Evolutionary conservation across 2,113 vertebrate species (phyloP).

Genomic region (Catharus fuscescens): DNA sequence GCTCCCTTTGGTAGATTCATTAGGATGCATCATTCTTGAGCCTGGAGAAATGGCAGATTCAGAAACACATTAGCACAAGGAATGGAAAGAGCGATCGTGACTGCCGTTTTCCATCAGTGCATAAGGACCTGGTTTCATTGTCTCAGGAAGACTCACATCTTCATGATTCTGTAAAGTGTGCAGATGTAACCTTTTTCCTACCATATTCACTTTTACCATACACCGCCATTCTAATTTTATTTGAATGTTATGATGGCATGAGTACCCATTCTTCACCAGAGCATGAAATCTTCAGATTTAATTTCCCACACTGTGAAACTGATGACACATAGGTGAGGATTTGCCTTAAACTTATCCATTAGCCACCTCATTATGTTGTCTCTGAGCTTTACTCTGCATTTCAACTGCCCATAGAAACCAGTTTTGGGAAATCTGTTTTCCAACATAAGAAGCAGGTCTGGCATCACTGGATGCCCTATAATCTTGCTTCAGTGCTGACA

Average conservation of each 20-base stretch:
- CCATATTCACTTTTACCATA: background rate
- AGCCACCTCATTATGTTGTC: background rate
- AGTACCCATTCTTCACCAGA: background rate
- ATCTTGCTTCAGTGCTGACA: background rate
- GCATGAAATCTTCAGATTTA: background rate
- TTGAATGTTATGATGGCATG: background rate
- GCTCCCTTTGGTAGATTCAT: background rate
- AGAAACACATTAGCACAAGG: background rate
- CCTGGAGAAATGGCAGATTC: background rate
- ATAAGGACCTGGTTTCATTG: background rate
- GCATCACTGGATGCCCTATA: background rate
- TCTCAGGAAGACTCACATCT: background rate
- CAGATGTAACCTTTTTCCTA: background rate
- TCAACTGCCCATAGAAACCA: background rate
- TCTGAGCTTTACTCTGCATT: background rate
- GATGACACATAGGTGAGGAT: background rate
- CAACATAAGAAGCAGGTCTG: background rate
- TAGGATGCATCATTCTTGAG: background rate
- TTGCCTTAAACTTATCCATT: background rate
- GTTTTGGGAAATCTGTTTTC: background rate
- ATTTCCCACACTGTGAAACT: background rate
- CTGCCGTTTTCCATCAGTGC: background rate
- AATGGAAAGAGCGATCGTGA: background rate
- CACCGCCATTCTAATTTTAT: background rate
- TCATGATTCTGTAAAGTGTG: background rate